Base-by-base conservation (phyloP, 1,140 invertebrate species). In the Mycetomoellerius zeteki region DNA sequence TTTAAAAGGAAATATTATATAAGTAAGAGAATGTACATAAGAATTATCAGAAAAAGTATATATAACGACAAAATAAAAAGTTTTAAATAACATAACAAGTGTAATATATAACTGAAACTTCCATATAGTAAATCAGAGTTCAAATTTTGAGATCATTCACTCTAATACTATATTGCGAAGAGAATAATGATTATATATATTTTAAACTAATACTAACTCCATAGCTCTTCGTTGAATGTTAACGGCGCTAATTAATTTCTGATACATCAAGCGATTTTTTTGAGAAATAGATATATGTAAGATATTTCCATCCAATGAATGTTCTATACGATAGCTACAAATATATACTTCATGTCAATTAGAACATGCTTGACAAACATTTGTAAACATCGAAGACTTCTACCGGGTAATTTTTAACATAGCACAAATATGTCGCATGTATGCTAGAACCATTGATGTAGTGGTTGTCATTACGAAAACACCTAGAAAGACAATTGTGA, bases 321-420 rank as follows among this genome's bases (percentile, higher is more conserved):
- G 50, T 27, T 81, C 64, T 21, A 71, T 71, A 24, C 30, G 77
- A 37, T 81, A 71, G 12, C 64, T 81, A 54, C 43, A 81, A 81
- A 81, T 21, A 5, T 27, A 64, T 30, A 67, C 27, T 21, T 52
- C 12, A 30, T 16, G 12, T 78, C n/a, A 33, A 50, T 65, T 27
- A 30, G 8, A 78, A 52, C 8, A 65, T 21, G 14, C 50, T 12
- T 14, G 43, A 21, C 12, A 52, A 67, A 54, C 16, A 54, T 67
- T 24, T 8, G 2, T 14, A 69, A 67, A 69, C 12, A 19, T 37
- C 6, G 4, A 81, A 24, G 14, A 80, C 6, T 52, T n/a, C 7
- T 71, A 81, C 64, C 77, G 52, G 10, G 47, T 14, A 30, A 81
- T 81, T 37, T 54, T 69, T 33, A 71, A 56, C 64, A 81, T 71